Evolutionary conservation across 2,113 vertebrate species (phyloP).

Genomic region (Pitta sordida): DNA sequence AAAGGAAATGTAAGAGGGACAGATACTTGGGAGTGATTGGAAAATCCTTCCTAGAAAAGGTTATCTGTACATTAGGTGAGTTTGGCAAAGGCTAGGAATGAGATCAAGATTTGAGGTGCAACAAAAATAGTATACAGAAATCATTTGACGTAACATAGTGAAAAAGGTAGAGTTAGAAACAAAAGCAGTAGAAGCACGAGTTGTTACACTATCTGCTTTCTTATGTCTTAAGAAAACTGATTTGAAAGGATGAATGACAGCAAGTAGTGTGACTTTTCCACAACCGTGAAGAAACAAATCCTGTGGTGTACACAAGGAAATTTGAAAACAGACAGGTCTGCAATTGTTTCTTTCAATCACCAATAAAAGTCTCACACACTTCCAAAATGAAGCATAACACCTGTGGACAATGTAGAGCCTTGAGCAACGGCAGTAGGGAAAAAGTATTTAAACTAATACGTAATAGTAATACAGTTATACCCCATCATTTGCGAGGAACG

Average conservation of each 20-base stretch:
- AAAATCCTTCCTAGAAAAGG: background rate
- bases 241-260: background rate
- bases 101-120: background rate
- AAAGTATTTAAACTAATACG: background rate
- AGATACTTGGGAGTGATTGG: background rate
- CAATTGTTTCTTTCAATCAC: background rate
- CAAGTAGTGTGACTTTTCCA: background rate
- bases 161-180: background rate
- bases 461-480: too few species aligned
- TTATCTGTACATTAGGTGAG: background rate
- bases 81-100: background rate
- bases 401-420: background rate
- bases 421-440: background rate
- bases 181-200: background rate
- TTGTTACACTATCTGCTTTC: background rate
- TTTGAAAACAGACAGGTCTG: background rate
- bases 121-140: background rate
- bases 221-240: background rate
- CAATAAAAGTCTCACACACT: background rate
- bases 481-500: too few species aligned
- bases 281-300: background rate
- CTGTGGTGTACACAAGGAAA: background rate
- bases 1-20: background rate
- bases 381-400: background rate
- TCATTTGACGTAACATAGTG: background rate